phyloP scores from a whole-genome alignment of 2,888 invertebrate species.

The Zele albiditarsus region DNA sequence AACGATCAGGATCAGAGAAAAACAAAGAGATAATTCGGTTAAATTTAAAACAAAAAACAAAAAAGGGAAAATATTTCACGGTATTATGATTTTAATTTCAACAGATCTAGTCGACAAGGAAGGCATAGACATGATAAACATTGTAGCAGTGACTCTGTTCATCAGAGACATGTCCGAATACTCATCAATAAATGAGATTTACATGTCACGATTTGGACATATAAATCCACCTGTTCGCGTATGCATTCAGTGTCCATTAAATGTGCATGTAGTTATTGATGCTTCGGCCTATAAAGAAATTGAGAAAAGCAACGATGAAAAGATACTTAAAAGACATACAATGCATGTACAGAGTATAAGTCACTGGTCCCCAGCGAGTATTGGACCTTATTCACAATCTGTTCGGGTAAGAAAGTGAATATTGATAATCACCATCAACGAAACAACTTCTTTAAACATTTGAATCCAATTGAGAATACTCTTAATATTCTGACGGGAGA shows the following conservation, averaged over 20 bases:
- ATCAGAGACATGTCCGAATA: conserved; percentile 89
- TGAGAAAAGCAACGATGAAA: conserved; percentile 60
- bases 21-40: not conserved
- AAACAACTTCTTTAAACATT: conserved; percentile 2
- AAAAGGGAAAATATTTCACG: not conserved
- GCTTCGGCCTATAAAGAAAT: conserved; percentile 79
- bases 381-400: conserved; percentile 96
- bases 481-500: conserved; percentile 12
- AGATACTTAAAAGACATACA: conserved; percentile 77
- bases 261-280: conserved; percentile 85
- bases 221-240: conserved; percentile 90
- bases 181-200: conserved; percentile 83
- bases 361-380: conserved; percentile 98
- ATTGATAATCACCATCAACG: conserved; percentile 6
- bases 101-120: conserved; percentile 68
- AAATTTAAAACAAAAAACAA: not conserved
- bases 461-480: conserved; percentile 28
- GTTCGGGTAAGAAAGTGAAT: conserved; percentile 77
- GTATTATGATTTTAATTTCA: conserved; percentile 32
- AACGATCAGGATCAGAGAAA: not conserved
- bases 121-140: conserved; percentile 74
- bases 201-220: conserved; percentile 82
- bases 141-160: conserved; percentile 89
- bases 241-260: conserved; percentile 87
- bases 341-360: conserved; percentile 97